phyloP scores from a whole-genome alignment of 53 echinoderm and acorn worm species.

The Patiria pectinifera region DNA sequence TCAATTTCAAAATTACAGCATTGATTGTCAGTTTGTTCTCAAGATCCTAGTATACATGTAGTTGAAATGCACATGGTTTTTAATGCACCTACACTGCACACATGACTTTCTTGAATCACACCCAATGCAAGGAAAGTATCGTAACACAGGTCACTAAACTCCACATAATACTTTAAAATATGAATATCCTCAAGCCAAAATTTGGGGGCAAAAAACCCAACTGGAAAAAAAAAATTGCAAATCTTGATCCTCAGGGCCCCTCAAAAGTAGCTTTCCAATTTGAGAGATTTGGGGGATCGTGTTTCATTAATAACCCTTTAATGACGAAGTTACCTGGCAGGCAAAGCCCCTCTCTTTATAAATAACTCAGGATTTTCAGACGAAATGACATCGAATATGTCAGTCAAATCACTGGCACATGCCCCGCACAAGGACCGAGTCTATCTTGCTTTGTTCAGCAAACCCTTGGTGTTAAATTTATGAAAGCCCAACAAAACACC shows the following conservation, averaged over 20 bases:
- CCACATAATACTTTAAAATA: not conserved
- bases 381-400: not conserved
- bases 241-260: not conserved
- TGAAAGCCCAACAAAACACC: no score
- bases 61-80: no score
- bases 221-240: not conserved
- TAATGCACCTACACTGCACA: no score
- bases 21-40: no score
- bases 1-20: no score
- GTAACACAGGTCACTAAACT: not conserved
- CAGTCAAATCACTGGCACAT: not conserved
- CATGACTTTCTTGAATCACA: no score
- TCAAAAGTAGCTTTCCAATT: not conserved
- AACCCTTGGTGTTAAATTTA: no score
- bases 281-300: not conserved
- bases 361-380: not conserved
- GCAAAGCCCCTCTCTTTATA: not conserved
- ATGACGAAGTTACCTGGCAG: conserved; percentile 26
- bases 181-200: not conserved
- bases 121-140: not conserved
- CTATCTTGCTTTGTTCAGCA: no score
- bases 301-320: conserved; percentile 40
- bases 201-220: not conserved
- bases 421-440: not conserved
- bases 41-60: no score